Conservation (phyloP, 1,140 invertebrate species). For the Zaprionus nigranus region DNA sequence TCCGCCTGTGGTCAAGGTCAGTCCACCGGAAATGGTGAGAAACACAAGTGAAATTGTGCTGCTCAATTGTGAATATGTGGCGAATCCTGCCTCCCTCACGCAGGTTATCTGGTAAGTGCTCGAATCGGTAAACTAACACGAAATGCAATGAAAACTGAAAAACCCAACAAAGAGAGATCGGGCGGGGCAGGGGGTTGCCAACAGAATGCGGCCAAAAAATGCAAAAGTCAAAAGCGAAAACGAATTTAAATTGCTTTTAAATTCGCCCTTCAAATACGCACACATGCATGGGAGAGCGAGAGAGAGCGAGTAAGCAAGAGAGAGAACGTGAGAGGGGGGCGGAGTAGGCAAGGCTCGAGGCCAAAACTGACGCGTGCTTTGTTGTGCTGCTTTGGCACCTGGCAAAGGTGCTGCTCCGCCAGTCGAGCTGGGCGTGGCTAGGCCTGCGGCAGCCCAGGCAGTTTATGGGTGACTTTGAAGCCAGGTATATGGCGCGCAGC, state of each 20-base stretch:
- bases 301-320: conserved; percentile 1
- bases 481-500: conserved; percentile 11
- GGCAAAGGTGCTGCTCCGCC: conserved; percentile 33
- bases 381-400: conserved; percentile 40
- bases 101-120: conserved; percentile 90
- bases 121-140: conserved; percentile 13
- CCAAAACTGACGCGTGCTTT: conserved; percentile 52
- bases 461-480: conserved; percentile 46
- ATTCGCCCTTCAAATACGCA: conserved; percentile 41
- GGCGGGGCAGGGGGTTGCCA: background rate
- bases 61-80: conserved; percentile 91
- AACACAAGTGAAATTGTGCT: conserved; percentile 91
- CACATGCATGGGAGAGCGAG: conserved; percentile 35
- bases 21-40: conserved; percentile 90
- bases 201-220: conserved; percentile 40
- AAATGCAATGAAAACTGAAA: conserved; percentile 17
- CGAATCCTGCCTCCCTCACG: conserved; percentile 91
- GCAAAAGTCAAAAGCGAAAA: conserved; percentile 61
- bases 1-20: conserved; percentile 91
- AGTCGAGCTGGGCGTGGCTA: background rate
- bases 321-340: background rate
- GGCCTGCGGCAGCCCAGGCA: conserved; percentile 10
- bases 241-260: conserved; percentile 68
- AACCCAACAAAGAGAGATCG: background rate
- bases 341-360: conserved; percentile 16